Percentiles rank a stretch among this genome's conserved stretches.
phyloP scores from a whole-genome alignment of 2,113 vertebrate species.

The Sprattus sprattus region DNA sequence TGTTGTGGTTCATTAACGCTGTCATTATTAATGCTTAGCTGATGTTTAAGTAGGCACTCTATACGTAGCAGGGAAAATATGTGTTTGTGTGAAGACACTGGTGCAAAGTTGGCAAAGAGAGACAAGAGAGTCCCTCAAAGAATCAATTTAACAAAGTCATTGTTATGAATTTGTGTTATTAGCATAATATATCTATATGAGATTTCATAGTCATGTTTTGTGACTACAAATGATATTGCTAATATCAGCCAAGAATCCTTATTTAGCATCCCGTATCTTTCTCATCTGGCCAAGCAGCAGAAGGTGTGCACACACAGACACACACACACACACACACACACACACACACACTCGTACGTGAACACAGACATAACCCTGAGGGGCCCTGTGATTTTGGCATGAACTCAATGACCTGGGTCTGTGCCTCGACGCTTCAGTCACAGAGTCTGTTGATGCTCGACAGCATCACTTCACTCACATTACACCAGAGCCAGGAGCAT shows the following conservation, averaged over 20 bases:
- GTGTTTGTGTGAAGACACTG: background rate
- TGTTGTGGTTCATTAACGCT: background rate
- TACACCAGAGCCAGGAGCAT: conserved; percentile 6
- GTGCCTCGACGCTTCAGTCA: background rate
- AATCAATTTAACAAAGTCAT: background rate
- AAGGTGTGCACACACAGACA: conserved; percentile 12
- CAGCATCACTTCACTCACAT: background rate
- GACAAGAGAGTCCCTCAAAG: background rate
- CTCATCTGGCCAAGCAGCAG: no score
- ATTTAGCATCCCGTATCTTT: no score
- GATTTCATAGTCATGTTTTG: no score
- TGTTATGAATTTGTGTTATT: no score
- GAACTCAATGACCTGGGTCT: background rate
- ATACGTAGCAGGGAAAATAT: background rate
- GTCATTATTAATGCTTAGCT: background rate
- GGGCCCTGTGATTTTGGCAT: background rate
- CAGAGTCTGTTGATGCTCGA: background rate
- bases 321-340: conserved; percentile 14
- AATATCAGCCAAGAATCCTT: no score
- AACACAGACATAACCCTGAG: background rate
- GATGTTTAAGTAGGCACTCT: background rate
- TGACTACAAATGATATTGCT: no score
- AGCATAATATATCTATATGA: no score
- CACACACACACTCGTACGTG: conserved; percentile 21
- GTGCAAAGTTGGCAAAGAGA: background rate